A percentile compares a stretch with the other conserved stretches of the same genome.
Conservation (phyloP, 2,888 invertebrate genomes). For the Lumbricus terrestris region DNA sequence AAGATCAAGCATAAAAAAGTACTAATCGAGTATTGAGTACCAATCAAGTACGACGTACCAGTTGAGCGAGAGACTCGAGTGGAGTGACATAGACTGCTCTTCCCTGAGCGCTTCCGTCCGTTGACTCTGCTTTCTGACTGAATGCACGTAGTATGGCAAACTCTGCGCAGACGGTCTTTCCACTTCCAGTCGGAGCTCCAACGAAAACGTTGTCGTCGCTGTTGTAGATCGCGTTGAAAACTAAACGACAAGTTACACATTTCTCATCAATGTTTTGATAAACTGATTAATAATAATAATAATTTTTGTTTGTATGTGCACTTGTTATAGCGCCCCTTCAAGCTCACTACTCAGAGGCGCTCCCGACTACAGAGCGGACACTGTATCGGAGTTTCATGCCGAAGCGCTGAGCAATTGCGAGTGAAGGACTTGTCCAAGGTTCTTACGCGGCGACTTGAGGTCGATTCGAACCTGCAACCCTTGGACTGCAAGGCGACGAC, state of each 20-base stretch:
- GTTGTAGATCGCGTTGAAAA: slow-evolving; percentile 97
- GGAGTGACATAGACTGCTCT: slow-evolving; percentile 92
- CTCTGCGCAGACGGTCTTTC: slow-evolving; percentile 90
- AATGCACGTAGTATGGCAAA: slow-evolving; percentile 84
- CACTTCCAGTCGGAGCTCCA: slow-evolving; percentile 62
- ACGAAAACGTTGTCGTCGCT: slow-evolving; percentile 97
- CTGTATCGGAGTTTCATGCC: too few species aligned
- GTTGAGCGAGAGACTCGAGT: slow-evolving; percentile 81
- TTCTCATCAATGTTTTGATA: too few species aligned
- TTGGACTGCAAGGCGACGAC: too few species aligned
- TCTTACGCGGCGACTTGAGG: too few species aligned
- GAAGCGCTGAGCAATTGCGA: too few species aligned
- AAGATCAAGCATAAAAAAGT: too few species aligned
- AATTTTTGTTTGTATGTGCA: too few species aligned
- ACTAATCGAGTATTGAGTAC: neutral
- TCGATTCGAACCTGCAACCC: too few species aligned
- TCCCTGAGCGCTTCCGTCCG: slow-evolving; percentile 51
- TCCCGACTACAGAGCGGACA: too few species aligned
- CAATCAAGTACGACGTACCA: slow-evolving; percentile 46
- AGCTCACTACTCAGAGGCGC: too few species aligned
- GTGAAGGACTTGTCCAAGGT: too few species aligned
- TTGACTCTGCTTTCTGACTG: slow-evolving; percentile 51
- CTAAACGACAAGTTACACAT: slow-evolving; percentile 62
- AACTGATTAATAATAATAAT: neutral
- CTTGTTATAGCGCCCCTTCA: too few species aligned